These are phyloP conservation scores for Promerops cafer DNA, from an alignment of 2,113 vertebrate species.

Conservation along the genomic window DNA sequence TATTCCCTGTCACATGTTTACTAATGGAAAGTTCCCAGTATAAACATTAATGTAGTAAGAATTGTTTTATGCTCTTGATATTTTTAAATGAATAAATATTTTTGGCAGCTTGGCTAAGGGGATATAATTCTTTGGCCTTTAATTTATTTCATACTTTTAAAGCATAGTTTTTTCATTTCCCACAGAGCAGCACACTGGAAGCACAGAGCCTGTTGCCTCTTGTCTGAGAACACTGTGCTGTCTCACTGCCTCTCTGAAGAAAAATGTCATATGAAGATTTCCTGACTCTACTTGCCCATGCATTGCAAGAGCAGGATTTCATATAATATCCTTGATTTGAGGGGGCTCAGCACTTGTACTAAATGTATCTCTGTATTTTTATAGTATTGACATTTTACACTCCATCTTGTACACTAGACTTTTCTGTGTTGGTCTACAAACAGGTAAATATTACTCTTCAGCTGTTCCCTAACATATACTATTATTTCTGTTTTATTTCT, in stretches of 20 bases:
- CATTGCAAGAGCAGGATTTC: neutral
- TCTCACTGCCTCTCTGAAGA: neutral
- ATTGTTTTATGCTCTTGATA: constrained; percentile 38
- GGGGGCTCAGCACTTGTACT: neutral
- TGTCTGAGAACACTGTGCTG: neutral
- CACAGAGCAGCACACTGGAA: neutral
- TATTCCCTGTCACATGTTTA: constrained; percentile 6
- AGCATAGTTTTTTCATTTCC: neutral
- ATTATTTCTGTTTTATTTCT: neutral
- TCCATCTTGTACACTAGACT: neutral
- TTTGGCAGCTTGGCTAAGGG: neutral
- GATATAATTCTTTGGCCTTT: neutral
- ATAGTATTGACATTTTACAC: neutral
- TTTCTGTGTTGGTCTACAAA: neutral
- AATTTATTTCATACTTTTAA: constrained; percentile 10
- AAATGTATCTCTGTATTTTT: neutral
- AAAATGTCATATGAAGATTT: neutral
- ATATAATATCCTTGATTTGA: neutral
- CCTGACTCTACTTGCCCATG: neutral
- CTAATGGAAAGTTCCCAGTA: constrained; percentile 22
- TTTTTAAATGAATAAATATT: constrained; percentile 36
- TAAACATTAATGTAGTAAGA: constrained; percentile 14
- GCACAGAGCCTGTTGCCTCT: neutral
- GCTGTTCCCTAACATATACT: neutral
- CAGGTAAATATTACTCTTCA: neutral